Evolutionary conservation across 2,888 invertebrate species (phyloP).

Genomic region (Drosophila vallismaia): DNA sequence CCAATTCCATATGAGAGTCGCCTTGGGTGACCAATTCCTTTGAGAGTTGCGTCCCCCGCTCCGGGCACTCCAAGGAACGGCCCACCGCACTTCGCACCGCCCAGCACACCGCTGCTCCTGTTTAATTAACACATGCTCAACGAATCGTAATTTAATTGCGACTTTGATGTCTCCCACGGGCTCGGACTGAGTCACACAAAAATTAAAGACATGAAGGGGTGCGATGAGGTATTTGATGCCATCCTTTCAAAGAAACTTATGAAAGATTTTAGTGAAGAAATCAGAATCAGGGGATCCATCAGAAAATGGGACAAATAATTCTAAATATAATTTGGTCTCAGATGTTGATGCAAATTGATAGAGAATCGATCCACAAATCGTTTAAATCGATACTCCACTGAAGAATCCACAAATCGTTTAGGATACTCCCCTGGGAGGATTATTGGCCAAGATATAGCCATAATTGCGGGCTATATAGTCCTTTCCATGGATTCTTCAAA

Average conservation of each 20-base stretch:
- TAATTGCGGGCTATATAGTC: no score
- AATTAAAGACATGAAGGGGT: slow-evolving; percentile 25
- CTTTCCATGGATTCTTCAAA: no score
- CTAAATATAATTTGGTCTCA: no score
- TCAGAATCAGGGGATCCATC: no score
- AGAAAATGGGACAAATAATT: no score
- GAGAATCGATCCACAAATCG: no score
- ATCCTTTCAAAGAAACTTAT: neutral
- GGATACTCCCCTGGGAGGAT: no score
- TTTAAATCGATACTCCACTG: no score
- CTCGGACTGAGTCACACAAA: slow-evolving; percentile 38
- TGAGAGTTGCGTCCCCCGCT: slow-evolving; percentile 34
- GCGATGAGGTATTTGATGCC: slow-evolving; percentile 2
- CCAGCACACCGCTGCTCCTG: slow-evolving; percentile 44
- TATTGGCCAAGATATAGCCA: no score
- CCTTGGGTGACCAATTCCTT: slow-evolving; percentile 43
- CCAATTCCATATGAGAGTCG: slow-evolving; percentile 43
- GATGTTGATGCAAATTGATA: no score
- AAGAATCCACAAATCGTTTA: no score
- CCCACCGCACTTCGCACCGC: neutral
- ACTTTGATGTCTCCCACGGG: slow-evolving; percentile 51
- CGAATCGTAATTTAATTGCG: slow-evolving; percentile 83
- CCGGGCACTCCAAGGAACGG: slow-evolving; percentile 56
- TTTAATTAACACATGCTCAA: slow-evolving; percentile 83
- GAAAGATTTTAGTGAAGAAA: no score